These are phyloP conservation scores for Amiota mariae DNA, from an alignment of 2,888 invertebrate species.

Conservation along the genomic window DNA sequence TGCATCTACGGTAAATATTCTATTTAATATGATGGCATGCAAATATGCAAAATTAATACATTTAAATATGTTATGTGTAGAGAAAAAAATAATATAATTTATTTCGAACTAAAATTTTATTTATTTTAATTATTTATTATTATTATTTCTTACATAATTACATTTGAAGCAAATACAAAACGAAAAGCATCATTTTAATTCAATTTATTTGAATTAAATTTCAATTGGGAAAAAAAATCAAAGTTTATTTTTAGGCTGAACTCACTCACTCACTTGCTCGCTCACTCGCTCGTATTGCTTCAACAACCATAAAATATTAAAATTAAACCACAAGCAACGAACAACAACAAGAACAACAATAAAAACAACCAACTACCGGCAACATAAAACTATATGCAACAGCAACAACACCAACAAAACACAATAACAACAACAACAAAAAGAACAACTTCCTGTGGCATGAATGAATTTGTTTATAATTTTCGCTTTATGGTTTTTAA, in stretches of 20 bases:
- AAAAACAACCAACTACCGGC: background rate
- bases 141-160: background rate
- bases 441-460: conserved; percentile 28
- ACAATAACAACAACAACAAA: conserved; percentile 18
- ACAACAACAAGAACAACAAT: conserved; percentile 7
- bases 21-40: background rate
- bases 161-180: background rate
- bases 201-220: conserved; percentile 10
- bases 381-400: conserved; percentile 9
- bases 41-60: background rate
- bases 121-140: conserved; percentile 18
- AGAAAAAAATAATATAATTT: conserved; percentile 7
- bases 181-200: background rate
- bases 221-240: background rate
- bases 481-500: conserved; percentile 66
- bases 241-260: background rate
- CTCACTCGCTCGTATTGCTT: background rate
- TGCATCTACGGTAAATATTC: background rate
- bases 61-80: background rate
- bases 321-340: conserved; percentile 2
- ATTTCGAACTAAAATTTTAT: conserved; percentile 3
- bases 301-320: background rate
- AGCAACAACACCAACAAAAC: conserved; percentile 26
- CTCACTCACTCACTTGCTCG: background rate
- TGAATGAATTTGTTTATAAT: conserved; percentile 54